Base-by-base conservation (phyloP, 2,797 vertebrate species). In the Tauraco hartlaubi region DNA sequence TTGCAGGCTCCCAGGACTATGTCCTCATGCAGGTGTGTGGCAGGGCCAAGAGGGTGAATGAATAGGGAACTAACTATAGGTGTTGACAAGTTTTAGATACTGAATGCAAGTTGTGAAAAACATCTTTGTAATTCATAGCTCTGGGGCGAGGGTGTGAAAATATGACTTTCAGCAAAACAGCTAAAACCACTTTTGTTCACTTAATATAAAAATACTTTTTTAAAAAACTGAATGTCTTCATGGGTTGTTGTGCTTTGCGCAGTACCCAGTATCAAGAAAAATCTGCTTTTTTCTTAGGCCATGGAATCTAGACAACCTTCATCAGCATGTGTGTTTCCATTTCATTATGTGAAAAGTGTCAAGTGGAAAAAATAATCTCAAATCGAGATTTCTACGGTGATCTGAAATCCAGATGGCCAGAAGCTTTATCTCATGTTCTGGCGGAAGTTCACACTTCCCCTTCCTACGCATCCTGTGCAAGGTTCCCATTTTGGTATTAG, bases 401-500 rank as follows among this genome's bases (percentile, higher is more conserved):
- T 67, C 37, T 79, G 61, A 90, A 71, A 84, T 81, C 20, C 31
- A 84, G 31, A 68, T 73, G 44, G 12, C 26, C 44, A 63, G 64
- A 80, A 83, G 20, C 7, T 44, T 75, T 81, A 33, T 74, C 33
- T 64, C 29, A 7, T 62, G 12, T 62, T 61, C n/a, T 68, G 18
- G 11, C 76, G 22, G 39, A 77, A 74, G 37, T 77, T 90, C n/a
- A 33, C 52, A 23, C 59, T 77, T 87, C 56, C 71, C 12, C 33
- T 86, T 87, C 37, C 74, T 73, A 39, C 0, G 0, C 39, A 29
- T 67, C 19, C 16, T 73, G 23, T 1, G 2, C 1, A 11, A 55
- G 12, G 8, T 55, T 94, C 43, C 26, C 13, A 18, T 76, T 92
- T 51, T 1, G 12, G 31, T 25, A 44, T 56, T 49, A 43, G 23